Conservation (phyloP, 2,113 vertebrate species). For the Zapornia atra region DNA sequence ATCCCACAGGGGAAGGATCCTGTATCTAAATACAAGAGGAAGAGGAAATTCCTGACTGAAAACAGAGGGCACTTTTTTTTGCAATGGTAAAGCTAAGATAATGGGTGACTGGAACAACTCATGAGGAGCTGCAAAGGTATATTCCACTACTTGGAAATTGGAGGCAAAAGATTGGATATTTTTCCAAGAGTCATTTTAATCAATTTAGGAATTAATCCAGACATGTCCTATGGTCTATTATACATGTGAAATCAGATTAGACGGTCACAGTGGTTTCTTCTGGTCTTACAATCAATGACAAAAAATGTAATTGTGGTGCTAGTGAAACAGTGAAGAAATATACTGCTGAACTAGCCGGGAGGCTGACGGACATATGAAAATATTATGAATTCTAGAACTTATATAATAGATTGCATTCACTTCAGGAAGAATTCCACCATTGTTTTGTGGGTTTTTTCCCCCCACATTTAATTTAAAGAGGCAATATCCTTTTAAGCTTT, state of each 20-base stretch:
- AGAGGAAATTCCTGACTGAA: not conserved
- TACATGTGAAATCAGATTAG: slow-evolving; percentile 39
- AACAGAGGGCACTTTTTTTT: not conserved
- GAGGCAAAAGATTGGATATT: not conserved
- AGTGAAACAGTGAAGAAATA: slow-evolving; percentile 38
- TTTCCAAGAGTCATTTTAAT: not conserved
- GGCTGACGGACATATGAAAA: slow-evolving; percentile 39
- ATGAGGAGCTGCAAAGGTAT: not conserved
- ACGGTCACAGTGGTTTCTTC: slow-evolving; percentile 18
- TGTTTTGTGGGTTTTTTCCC: slow-evolving; percentile 47
- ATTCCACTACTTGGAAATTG: not conserved
- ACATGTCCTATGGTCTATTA: not conserved
- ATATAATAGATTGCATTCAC: slow-evolving; percentile 53
- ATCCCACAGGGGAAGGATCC: not conserved
- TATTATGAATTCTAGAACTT: slow-evolving; percentile 57
- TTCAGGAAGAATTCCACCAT: slow-evolving; percentile 56
- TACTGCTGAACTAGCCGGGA: slow-evolving; percentile 9
- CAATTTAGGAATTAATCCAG: slow-evolving; percentile 38
- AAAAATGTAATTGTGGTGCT: not conserved
- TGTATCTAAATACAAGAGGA: not conserved
- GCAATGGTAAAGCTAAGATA: not conserved
- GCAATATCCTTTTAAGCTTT: slow-evolving; percentile 68
- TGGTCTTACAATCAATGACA: slow-evolving; percentile 32
- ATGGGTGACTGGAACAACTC: not conserved
- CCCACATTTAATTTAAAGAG: slow-evolving; percentile 71